Evolutionary conservation across 2,888 invertebrate genomes (phyloP), one percentile per base, ranked within the genome.

Genomic region (Laspeyria flexula): DNA sequence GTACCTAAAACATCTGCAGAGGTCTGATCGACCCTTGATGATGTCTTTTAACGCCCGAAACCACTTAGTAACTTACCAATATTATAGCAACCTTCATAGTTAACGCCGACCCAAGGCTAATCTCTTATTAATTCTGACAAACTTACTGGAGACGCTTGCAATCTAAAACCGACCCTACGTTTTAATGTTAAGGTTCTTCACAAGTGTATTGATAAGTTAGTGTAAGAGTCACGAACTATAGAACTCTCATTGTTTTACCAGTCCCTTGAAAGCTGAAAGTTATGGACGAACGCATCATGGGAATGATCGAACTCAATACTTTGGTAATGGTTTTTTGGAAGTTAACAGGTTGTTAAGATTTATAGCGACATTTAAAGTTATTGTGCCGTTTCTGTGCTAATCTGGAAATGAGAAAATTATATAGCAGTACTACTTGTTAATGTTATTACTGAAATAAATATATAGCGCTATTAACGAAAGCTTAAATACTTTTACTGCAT

Each of bases 31-130:
- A 57, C 55, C 55, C 55, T 51, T 54, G 43, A 68, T 60, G 69
- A 65, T 68, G 69, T 68, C 72, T 68, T 65, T 71, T 69, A 69
- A 71, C 69, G 65, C 54, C 59, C 65, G 50, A 68, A 71, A 68
- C 65, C 69, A 69, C 68, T 69, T 71, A 69, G 65, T 69, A 69
- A 63, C 63, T 66, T 63, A 65, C 67, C 73, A 70, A 70, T 70
- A 70, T 70, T 63, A 70, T 69, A 72, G 52, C 59, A 70, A 60
- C 66, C 66, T 60, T 69, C 50, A 60, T 55, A 63, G 66, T 64
- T 60, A 64, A 70, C 67, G 56, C 60, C 53, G 55, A 60, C 67
- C 64, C 64, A 55, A 71, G 58, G 53, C 71, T 73, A 70, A 73
- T 71, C 71, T 66, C 73, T 72, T 70, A 70, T 73, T 73, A 73